Percentiles rank a stretch among this genome's conserved stretches.
These are phyloP conservation scores for Poeciliopsis turrubarensis DNA, from an alignment of 2,113 vertebrate species.

Conservation along the genomic window DNA sequence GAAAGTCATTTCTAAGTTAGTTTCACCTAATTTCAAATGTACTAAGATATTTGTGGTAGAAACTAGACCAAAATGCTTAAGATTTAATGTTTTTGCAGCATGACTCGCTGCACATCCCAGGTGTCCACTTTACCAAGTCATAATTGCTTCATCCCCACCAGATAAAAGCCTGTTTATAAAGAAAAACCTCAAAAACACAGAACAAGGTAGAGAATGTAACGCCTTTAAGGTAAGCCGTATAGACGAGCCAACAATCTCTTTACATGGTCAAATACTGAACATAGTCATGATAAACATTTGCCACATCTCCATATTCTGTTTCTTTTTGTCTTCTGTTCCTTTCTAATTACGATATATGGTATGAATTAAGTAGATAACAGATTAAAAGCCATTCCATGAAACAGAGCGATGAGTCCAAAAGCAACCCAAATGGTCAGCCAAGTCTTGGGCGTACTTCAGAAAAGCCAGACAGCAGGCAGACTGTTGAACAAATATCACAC, in stretches of 20 bases:
- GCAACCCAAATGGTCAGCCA: not conserved
- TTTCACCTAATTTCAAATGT: too few relatives aligned
- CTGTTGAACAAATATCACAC: slow-evolving; percentile 51
- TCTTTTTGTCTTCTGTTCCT: too few relatives aligned
- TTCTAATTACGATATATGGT: not conserved
- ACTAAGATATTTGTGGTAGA: too few relatives aligned
- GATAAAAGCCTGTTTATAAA: not conserved
- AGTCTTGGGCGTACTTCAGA: not conserved
- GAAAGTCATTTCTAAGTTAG: too few relatives aligned
- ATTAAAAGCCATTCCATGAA: too few relatives aligned
- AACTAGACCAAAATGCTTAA: too few relatives aligned
- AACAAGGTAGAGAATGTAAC: not conserved
- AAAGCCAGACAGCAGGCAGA: not conserved
- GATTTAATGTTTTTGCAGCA: too few relatives aligned
- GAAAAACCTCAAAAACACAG: not conserved
- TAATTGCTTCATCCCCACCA: not conserved
- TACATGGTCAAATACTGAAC: not conserved
- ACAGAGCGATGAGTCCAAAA: not conserved
- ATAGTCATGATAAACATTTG: not conserved
- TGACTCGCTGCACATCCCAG: too few relatives aligned
- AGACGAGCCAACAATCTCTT: not conserved
- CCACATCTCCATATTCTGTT: too few relatives aligned
- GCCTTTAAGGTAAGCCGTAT: too few relatives aligned
- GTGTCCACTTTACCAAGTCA: too few relatives aligned
- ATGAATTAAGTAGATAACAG: too few relatives aligned